Evolutionary conservation across 2,113 vertebrate species (phyloP).

Genomic region (Acrocephalus arundinaceus): DNA sequence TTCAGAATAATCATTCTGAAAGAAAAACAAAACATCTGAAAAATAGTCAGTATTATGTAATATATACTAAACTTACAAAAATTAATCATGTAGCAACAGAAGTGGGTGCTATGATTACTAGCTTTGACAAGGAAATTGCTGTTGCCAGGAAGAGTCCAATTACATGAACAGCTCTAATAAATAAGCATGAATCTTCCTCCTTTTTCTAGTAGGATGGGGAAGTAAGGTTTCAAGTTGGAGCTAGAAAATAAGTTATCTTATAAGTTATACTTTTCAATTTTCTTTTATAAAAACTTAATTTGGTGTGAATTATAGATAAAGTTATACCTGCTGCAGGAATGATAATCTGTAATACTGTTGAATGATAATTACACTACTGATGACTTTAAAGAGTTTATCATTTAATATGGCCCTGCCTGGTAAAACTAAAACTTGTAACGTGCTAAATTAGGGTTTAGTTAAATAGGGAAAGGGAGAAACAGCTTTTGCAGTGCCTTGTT

Average conservation of each 20-base stretch:
- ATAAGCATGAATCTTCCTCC: background rate
- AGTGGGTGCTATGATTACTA: background rate
- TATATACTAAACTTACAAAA: background rate
- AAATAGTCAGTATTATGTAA: background rate
- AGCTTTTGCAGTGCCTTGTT: background rate
- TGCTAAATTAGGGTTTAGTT: background rate
- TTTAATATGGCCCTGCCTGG: background rate
- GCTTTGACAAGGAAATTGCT: background rate
- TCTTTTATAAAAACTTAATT: conserved; percentile 19
- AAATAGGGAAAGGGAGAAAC: background rate
- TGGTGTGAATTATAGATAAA: background rate
- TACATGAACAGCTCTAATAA: background rate
- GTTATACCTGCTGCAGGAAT: background rate
- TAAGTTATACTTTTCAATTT: background rate
- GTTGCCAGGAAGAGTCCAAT: background rate
- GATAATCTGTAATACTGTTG: background rate
- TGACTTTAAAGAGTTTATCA: background rate
- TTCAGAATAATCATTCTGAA: background rate
- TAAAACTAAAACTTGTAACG: background rate
- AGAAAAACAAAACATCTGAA: background rate
- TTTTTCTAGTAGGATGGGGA: background rate
- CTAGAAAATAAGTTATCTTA: background rate
- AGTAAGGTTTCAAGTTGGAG: background rate
- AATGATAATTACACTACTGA: background rate
- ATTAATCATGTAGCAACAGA: background rate